A percentile compares a stretch with the other conserved stretches of the same genome.
These are phyloP conservation scores for Conomelus anceps DNA, from an alignment of 2,888 invertebrate species.

Conservation along the genomic window DNA sequence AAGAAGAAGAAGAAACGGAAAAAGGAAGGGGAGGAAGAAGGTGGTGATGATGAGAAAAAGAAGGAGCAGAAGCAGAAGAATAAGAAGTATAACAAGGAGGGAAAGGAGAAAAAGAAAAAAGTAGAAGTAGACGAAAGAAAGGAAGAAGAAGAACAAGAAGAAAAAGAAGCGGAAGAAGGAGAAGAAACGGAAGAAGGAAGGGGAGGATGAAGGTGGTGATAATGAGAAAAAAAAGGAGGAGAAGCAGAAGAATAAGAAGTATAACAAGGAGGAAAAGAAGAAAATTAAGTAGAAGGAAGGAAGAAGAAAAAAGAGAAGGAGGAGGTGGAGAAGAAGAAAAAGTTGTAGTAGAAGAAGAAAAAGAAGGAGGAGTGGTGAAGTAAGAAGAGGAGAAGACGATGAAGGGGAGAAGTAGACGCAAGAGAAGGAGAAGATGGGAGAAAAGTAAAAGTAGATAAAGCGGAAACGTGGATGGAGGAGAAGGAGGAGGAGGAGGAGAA, in stretches of 20 bases:
- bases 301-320: no score
- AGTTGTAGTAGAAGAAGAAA: no score
- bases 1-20: no score
- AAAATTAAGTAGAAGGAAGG: background rate
- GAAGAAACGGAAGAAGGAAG: background rate
- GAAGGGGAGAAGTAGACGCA: no score
- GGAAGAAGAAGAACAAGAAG: background rate
- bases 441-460: background rate
- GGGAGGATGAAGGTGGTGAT: background rate
- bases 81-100: background rate
- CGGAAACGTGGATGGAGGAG: no score
- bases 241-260: no score
- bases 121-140: no score
- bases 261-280: background rate
- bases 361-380: background rate
- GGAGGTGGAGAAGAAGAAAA: no score
- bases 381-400: no score
- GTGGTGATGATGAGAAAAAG: background rate
- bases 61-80: background rate
- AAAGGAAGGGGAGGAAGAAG: background rate
- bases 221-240: background rate
- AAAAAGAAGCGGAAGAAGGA: background rate
- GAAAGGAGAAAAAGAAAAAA: background rate
- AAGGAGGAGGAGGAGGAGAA: no score
- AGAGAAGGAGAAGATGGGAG: no score